Base-by-base conservation (phyloP, 23 tunicate genomes). In the Styela plicata region DNA sequence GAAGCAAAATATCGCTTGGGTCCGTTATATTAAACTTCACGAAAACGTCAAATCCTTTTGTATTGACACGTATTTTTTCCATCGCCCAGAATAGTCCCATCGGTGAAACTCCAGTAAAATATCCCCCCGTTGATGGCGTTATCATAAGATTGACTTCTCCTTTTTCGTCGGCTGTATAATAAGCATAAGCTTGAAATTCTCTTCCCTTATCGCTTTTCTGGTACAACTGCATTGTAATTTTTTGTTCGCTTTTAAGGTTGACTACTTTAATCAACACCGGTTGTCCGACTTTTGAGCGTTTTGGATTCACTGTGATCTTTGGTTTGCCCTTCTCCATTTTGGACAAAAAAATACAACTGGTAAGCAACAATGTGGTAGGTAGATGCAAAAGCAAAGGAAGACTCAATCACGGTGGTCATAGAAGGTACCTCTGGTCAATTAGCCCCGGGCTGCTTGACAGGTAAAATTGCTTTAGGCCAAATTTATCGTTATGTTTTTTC, bases 41-140 rank as follows among this genome's bases (percentile, higher is more conserved):
- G 13, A 44, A 44, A 7, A 44, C 57, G 7, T 7, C 7, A 44
- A 44, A 44, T 7, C 13, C 57, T 44, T 44, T 44, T 13, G 7
- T 44, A 13, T 44, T 7, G 10, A 44, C 57, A 44, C 57, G 57
- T 5, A 44, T 44, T 44, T 13, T 44, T 13, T 44, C 57, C 57
- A 44, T 5, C 57, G 57, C 57, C 81, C 81, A 76, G 65, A 76
- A 76, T 13, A 76, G 31, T 32, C 81, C 81, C 81, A 76, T 76
- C 0, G 81, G 68, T 52, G 35, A 69, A 17, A 76, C 64, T 13
- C 81, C 81, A 76, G 81, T 76, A 37, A 23, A 76, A n/a, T 53
- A 76, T 16, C 81, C 81, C 30, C 81, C 81, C 21, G 36, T 24
- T 21, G 81, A 76, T 0, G 81, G 81, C 27, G 35, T 28, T 20